Evolutionary conservation across 2,888 invertebrate species (phyloP).

Genomic region (Aproaerema taeniolella): DNA sequence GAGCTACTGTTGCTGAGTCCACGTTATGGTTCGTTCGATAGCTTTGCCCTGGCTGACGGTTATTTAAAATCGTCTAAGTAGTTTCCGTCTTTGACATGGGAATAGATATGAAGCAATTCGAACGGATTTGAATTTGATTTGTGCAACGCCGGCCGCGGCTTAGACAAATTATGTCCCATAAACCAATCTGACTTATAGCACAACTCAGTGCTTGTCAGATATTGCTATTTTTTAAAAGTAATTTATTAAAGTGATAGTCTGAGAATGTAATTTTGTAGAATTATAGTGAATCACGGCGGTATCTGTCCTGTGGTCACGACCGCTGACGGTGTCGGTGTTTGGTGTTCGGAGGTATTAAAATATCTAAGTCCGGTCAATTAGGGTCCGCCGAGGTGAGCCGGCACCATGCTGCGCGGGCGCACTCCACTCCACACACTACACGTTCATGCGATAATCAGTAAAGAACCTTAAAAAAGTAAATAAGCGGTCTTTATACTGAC

Average conservation of each 20-base stretch:
- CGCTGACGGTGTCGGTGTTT: not conserved
- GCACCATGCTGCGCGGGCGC: constrained; percentile 48
- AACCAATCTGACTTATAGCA: too few species aligned
- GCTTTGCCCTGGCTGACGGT: not conserved
- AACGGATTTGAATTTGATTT: constrained; percentile 44
- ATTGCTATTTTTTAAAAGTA: not conserved
- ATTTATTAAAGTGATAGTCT: not conserved
- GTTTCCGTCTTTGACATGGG: constrained; percentile 20
- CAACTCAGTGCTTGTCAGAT: too few species aligned
- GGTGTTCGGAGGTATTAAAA: constrained; percentile 26
- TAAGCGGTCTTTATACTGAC: too few species aligned
- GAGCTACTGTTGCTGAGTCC: constrained; percentile 67
- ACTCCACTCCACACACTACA: constrained; percentile 19
- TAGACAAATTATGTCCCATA: constrained; percentile 7
- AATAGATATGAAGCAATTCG: constrained; percentile 36
- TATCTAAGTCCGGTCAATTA: constrained; percentile 50
- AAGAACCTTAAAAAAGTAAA: too few species aligned
- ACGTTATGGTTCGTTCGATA: constrained; percentile 53
- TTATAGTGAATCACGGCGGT: not conserved
- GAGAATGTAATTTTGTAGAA: constrained; percentile 3
- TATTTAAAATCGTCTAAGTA: constrained; percentile 15
- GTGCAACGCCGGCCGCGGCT: constrained; percentile 42
- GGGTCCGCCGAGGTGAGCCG: constrained; percentile 25
- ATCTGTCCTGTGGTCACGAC: not conserved
- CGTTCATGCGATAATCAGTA: too few species aligned